Conservation (phyloP, 2,797 vertebrate genomes). For the Simalia tracyae region DNA sequence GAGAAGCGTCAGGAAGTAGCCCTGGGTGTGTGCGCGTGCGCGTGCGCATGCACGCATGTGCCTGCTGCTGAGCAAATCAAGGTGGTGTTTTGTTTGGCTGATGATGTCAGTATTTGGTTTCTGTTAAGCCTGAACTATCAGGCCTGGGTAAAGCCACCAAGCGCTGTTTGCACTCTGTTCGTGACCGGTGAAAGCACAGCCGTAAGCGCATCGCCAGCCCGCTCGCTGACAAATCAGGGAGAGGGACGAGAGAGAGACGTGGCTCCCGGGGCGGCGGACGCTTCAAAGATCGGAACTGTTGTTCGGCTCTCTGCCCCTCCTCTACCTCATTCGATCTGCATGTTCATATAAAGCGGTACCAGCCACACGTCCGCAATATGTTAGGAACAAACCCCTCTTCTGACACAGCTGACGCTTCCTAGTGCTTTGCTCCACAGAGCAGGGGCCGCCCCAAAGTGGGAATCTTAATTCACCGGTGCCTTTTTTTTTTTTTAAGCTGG, state of each 20-base stretch:
- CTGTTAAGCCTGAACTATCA: not conserved
- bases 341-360: not conserved
- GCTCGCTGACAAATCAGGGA: not conserved
- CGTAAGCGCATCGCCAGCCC: not conserved
- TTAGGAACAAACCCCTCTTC: too few species aligned
- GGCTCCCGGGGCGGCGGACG: not conserved
- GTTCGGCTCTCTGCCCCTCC: not conserved
- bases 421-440: not conserved
- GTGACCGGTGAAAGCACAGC: not conserved
- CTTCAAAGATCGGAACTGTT: not conserved
- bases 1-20: not conserved
- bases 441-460: not conserved
- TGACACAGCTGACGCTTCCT: not conserved
- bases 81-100: not conserved
- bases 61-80: not conserved
- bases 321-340: not conserved
- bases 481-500: not conserved
- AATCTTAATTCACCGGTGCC: not conserved
- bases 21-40: rapidly evolving
- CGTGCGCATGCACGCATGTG: not conserved
- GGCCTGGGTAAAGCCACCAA: not conserved
- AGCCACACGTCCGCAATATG: not conserved
- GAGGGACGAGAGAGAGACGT: not conserved
- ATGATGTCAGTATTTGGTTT: not conserved
- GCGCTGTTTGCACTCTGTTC: not conserved